These are phyloP conservation scores for Spialia ferax DNA, from an alignment of 2,888 invertebrate species.

Conservation along the genomic window DNA sequence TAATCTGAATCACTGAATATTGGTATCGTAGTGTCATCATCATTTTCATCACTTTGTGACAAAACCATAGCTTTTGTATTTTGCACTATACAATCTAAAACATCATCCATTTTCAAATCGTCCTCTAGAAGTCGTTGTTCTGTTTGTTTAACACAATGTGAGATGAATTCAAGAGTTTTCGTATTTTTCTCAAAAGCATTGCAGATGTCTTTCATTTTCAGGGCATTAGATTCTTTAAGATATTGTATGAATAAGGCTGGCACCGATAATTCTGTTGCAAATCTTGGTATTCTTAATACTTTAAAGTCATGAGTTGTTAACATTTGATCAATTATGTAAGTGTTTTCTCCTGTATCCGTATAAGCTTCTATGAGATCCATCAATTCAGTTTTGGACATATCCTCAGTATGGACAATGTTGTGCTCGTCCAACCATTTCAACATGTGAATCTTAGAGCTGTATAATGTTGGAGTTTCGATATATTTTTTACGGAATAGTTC, in stretches of 20 bases:
- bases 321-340: conserved; percentile 47
- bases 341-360: conserved; percentile 45
- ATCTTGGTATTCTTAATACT: conserved; percentile 52
- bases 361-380: conserved; percentile 52
- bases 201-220: too few relatives aligned
- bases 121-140: background rate
- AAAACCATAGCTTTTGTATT: background rate
- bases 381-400: conserved; percentile 53
- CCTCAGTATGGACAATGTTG: conserved; percentile 47
- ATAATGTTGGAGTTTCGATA: conserved; percentile 39
- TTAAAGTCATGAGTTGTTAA: conserved; percentile 48
- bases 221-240: background rate
- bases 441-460: conserved; percentile 51
- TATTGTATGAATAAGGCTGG: background rate
- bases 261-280: conserved; percentile 48
- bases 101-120: conserved; percentile 12
- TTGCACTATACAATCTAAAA: conserved; percentile 9
- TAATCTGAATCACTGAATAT: conserved; percentile 25
- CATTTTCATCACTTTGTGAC: background rate
- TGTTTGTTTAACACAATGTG: background rate
- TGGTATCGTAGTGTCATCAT: background rate
- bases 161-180: background rate
- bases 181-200: background rate
- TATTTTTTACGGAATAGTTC: conserved; percentile 44
- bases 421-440: conserved; percentile 53